Conservation (phyloP, 23 tunicate genomes). For the Diplosoma virens region DNA sequence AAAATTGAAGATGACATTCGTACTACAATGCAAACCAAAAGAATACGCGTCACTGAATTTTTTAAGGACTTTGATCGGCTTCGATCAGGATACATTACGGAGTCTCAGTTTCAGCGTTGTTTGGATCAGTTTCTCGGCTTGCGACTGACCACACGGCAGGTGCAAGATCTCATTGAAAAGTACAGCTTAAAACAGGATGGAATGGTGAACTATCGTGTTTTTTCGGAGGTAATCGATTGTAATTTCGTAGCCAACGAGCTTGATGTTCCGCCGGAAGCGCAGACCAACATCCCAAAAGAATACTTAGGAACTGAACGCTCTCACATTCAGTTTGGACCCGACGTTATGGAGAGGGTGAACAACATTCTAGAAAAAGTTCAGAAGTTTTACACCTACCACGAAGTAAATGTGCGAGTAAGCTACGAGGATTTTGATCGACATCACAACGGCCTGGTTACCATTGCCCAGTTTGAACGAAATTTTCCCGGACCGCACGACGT, state of each 20-base stretch:
- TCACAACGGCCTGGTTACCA: constrained; percentile 82
- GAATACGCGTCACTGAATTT: constrained; percentile 86
- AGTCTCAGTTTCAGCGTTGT: constrained; percentile 80
- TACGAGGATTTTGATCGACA: constrained; percentile 88
- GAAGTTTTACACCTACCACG: constrained; percentile 79
- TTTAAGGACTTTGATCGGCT: constrained; percentile 92
- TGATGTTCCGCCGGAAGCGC: constrained; percentile 45
- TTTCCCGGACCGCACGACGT: constrained; percentile 93
- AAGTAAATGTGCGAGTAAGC: constrained; percentile 64
- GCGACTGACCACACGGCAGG: constrained; percentile 31
- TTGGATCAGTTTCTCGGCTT: constrained; percentile 71
- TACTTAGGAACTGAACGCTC: constrained; percentile 82
- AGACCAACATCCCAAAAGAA: constrained; percentile 36
- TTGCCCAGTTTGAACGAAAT: constrained; percentile 63
- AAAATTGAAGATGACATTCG: constrained; percentile 72
- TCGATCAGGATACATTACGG: constrained; percentile 84
- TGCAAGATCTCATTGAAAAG: constrained; percentile 44
- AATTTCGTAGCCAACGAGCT: constrained; percentile 65
- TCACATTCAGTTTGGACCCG: constrained; percentile 39
- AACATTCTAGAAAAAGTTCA: constrained; percentile 53
- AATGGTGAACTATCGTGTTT: constrained; percentile 72
- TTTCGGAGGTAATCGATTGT: constrained; percentile 71
- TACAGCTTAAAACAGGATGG: constrained; percentile 56
- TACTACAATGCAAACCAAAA: constrained; percentile 61
- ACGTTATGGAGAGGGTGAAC: constrained; percentile 31